A percentile compares a stretch with the other conserved stretches of the same genome.
Conservation (phyloP, 2,797 vertebrate species). For the Syndactyla subalaris region DNA sequence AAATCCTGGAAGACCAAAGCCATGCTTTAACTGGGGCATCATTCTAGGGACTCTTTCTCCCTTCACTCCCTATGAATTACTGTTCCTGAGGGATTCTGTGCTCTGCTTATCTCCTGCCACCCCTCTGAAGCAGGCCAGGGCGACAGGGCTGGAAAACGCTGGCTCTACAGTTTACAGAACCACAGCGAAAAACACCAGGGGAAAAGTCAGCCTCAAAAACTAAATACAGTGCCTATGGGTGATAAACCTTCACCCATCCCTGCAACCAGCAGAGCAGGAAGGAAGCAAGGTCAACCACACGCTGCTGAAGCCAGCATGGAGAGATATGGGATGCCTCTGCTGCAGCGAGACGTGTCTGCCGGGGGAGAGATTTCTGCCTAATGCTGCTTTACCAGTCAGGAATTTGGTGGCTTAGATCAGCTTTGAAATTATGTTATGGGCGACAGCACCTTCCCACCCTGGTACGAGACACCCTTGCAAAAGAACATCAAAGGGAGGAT, state of each 20-base stretch:
- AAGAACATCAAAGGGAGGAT: fast-evolving
- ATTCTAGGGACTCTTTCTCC: neutral
- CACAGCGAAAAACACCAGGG: neutral
- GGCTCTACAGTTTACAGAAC: neutral
- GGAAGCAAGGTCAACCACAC: neutral
- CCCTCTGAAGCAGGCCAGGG: neutral
- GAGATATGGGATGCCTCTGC: neutral
- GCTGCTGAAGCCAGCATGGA: fast-evolving
- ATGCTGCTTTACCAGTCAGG: neutral
- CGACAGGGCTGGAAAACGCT: neutral
- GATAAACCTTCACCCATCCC: neutral
- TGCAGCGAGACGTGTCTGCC: fast-evolving
- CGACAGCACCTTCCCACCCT: neutral
- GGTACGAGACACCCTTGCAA: neutral
- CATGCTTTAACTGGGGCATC: fast-evolving
- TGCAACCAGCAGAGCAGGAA: neutral
- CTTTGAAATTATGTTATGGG: neutral
- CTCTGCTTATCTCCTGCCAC: neutral
- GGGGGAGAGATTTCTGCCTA: neutral
- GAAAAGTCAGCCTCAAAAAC: neutral
- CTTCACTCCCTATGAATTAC: neutral
- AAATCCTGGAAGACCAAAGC: neutral
- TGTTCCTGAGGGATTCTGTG: neutral
- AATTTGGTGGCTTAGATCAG: constrained; percentile 24
- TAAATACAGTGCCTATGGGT: neutral